Evolutionary conservation across 2,113 vertebrate species (phyloP).

Genomic region (Crotalus helleri): DNA sequence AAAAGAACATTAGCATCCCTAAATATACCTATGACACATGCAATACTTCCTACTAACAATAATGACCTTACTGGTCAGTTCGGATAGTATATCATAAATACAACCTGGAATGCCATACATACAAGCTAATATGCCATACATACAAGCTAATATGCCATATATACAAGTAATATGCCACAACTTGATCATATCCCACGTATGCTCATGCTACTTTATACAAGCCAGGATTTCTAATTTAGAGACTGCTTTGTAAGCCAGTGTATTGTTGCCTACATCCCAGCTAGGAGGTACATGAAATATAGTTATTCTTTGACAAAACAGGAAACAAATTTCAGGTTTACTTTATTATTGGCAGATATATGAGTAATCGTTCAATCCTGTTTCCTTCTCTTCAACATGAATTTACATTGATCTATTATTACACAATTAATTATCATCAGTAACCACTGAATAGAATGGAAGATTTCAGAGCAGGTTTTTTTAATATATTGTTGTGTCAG

Average conservation of each 20-base stretch:
- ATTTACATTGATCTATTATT: constrained; percentile 14
- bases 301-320: background rate
- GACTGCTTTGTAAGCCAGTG: background rate
- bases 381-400: background rate
- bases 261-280: background rate
- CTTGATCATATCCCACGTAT: background rate
- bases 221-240: background rate
- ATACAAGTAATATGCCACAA: too few species aligned
- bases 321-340: background rate
- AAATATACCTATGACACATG: background rate
- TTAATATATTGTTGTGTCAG: constrained; percentile 1
- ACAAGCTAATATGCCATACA: background rate
- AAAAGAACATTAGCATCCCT: background rate
- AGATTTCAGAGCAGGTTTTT: constrained; percentile 11
- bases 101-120: background rate
- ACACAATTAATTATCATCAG: constrained; percentile 4
- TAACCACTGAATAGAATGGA: background rate
- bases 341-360: background rate
- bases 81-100: background rate
- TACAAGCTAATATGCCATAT: background rate
- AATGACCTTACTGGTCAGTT: background rate
- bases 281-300: background rate
- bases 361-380: background rate
- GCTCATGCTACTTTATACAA: background rate
- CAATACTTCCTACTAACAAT: background rate